phyloP scores from a whole-genome alignment of 2,888 invertebrate genomes.

The Lacanobia wlatinum region DNA sequence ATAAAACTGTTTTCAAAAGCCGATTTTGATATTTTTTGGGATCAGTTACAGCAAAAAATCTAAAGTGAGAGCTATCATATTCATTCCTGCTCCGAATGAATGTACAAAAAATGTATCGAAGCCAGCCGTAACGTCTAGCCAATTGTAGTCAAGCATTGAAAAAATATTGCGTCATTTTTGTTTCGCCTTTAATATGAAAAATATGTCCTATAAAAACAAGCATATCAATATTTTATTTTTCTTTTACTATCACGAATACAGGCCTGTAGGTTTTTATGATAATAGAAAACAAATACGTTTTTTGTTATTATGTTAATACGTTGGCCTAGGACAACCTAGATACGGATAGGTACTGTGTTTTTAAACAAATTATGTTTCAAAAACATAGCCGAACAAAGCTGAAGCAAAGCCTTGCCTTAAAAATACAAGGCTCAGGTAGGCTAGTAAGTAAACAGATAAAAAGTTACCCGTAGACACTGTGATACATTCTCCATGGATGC shows the following conservation, averaged over 20 bases:
- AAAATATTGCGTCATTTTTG: neutral
- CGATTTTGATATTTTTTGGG: neutral
- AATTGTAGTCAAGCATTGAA: slow-evolving; percentile 3
- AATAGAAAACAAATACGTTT: slow-evolving; percentile 3
- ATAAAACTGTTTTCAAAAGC: too few relatives aligned
- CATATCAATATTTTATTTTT: slow-evolving; percentile 1
- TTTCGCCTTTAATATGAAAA: neutral
- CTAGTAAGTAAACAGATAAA: neutral
- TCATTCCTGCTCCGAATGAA: neutral
- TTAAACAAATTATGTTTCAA: slow-evolving; percentile 7
- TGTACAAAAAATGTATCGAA: neutral
- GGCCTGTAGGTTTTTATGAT: neutral
- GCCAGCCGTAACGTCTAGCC: neutral
- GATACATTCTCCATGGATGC: too few relatives aligned
- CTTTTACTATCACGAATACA: neutral
- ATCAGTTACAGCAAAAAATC: too few relatives aligned
- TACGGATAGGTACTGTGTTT: slow-evolving; percentile 13
- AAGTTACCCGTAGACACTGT: neutral
- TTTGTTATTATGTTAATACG: neutral
- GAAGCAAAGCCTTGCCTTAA: neutral
- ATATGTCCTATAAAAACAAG: neutral
- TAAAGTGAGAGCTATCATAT: neutral
- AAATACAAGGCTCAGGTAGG: neutral
- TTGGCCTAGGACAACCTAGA: neutral
- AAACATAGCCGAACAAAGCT: neutral